A percentile compares a stretch with the other conserved stretches of the same genome.
Evolutionary conservation across 2,113 vertebrate genomes (phyloP).

Genomic region (Petaurus breviceps): DNA sequence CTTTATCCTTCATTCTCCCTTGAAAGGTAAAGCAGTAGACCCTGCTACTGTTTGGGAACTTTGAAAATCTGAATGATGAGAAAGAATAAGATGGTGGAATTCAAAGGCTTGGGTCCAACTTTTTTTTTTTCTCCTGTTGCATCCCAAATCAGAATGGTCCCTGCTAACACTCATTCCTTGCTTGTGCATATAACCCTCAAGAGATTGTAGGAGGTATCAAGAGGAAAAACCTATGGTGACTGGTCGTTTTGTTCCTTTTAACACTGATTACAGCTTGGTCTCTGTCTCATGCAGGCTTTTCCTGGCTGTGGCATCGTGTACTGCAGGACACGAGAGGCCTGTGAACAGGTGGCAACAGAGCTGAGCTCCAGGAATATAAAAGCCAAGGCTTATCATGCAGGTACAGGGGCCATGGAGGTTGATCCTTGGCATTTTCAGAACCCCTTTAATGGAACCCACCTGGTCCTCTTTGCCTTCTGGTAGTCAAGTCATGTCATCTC

Average conservation of each 20-base stretch:
- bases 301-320: slow-evolving; percentile 96
- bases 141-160: not conserved
- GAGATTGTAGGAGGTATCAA: not conserved
- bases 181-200: not conserved
- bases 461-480: not conserved
- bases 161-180: not conserved
- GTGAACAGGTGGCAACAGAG: slow-evolving; percentile 93
- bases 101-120: not conserved
- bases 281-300: slow-evolving; percentile 71
- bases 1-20: not conserved
- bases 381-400: slow-evolving; percentile 97
- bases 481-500: not conserved
- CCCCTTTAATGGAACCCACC: not conserved
- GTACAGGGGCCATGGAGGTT: slow-evolving; percentile 75
- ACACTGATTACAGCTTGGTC: not conserved
- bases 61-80: not conserved
- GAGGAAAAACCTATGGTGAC: not conserved
- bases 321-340: slow-evolving; percentile 95
- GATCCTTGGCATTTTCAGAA: not conserved
- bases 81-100: not conserved
- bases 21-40: not conserved
- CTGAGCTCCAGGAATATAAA: slow-evolving; percentile 90
- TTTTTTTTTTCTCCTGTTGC: not conserved
- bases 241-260: not conserved
- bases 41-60: not conserved